phyloP scores from a whole-genome alignment of 2,113 vertebrate genomes.

The Strix uralensis region DNA sequence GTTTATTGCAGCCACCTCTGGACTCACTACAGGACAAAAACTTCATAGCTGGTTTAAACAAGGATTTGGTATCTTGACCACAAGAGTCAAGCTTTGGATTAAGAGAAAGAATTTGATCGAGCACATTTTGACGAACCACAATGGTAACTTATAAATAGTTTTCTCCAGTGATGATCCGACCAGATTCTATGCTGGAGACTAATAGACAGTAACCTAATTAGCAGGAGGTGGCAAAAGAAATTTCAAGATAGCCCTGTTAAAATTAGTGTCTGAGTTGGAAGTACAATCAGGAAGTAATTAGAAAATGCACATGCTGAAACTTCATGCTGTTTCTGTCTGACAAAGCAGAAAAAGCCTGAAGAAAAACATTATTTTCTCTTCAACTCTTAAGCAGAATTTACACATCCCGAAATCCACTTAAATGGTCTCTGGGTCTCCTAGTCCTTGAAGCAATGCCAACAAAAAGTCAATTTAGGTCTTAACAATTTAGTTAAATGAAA shows the following conservation, averaged over 20 bases:
- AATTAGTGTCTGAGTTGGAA: background rate
- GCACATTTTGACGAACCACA: background rate
- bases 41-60: background rate
- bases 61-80: background rate
- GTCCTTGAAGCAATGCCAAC: background rate
- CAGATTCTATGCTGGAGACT: background rate
- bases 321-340: background rate
- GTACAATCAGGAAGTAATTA: background rate
- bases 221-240: background rate
- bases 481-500: background rate
- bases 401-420: background rate
- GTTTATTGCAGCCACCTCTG: background rate
- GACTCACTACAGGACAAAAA: background rate
- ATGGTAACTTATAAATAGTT: background rate
- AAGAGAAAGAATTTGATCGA: background rate
- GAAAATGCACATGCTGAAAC: background rate
- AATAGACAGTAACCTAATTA: background rate
- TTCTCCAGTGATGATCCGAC: background rate
- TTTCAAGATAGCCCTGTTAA: background rate
- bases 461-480: background rate
- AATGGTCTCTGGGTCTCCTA: background rate
- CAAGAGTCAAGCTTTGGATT: background rate
- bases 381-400: background rate
- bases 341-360: background rate
- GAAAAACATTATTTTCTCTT: background rate